These are phyloP conservation scores for Phymorhynchus buccinoides DNA, from an alignment of 1,140 invertebrate genomes.

Conservation along the genomic window DNA sequence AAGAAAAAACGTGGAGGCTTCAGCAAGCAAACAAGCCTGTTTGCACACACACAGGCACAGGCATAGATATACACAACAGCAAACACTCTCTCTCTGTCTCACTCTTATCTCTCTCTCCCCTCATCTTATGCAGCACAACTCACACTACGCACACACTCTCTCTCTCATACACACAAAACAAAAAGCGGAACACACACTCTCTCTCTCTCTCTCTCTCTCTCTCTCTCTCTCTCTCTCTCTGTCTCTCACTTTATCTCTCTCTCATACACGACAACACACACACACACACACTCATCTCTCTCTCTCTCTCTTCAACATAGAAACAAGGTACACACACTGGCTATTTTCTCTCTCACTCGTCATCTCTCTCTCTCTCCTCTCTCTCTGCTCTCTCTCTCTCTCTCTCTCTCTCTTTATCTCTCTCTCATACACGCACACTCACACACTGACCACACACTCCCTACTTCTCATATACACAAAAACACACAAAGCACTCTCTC, in stretches of 20 bases:
- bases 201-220: neutral
- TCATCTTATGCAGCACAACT: too few relatives aligned
- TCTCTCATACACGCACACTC: neutral
- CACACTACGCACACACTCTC: neutral
- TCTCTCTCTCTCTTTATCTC: too few relatives aligned
- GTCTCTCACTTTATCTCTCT: neutral
- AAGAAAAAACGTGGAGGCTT: neutral
- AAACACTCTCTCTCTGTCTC: neutral
- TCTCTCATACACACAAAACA: neutral
- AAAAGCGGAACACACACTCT: neutral
- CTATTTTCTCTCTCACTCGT: neutral
- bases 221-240: neutral
- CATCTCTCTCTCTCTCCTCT: neutral
- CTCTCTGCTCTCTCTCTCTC: too few relatives aligned
- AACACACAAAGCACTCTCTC: neutral
- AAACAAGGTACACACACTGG: neutral
- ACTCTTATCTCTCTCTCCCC: too few relatives aligned
- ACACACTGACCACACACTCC: neutral
- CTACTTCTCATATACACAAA: neutral
- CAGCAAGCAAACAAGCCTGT: neutral
- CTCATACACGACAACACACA: neutral
- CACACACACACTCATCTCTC: constrained; percentile 14
- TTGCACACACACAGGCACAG: neutral
- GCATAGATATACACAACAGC: neutral
- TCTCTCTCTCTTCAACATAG: too few relatives aligned